Evolutionary conservation across 2,888 invertebrate genomes (phyloP), one percentile per base, ranked within the genome.

Genomic region (Petrophora chlorosata): DNA sequence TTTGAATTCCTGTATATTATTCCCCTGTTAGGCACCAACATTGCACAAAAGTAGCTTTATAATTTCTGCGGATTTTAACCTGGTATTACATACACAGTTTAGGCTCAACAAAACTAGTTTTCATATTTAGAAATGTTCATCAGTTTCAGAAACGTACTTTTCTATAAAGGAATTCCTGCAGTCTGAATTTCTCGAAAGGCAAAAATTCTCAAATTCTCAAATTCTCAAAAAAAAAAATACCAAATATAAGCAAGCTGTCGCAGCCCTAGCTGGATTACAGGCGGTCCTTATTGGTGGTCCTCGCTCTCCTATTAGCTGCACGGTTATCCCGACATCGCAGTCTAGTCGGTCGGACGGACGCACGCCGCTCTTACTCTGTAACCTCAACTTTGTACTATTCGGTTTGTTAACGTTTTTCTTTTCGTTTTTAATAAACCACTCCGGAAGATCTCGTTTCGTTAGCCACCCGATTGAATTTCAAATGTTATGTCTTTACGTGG

Each of bases 261-360:
- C 52, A 53, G 12, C 53, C 56, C 53, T 56, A 38, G 5, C 12
- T 9, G 16, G 23, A 38, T 26, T 19, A 42, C 53, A 43, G 54
- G 59, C 56, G 59, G 56, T 59, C 70, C 61, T 59, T 67, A 73
- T 67, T 66, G 76, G 76, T 74, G 76, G 76, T 76, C 76, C 49
- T 16, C 17, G 29, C 22, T 53, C 23, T 56, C 69, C 66, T 73
- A 75, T 76, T 75, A 74, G 72, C 65, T 30, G 55, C 39, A 43
- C 36, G 61, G 62, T 74, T 75, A 75, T 75, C 76, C 52, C 56
- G 52, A 58, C 66, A 75, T 73, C 73, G 45, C 22, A 34, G 16
- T 38, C 15, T 14, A 36, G 38, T 38, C 19, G n/a, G n/a, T 19
- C 19, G 19, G 50, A 53, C 59, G 68, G 50, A 69, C 66, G 69